Evolutionary conservation across 2,113 vertebrate genomes (phyloP).

Genomic region (Nothocercus julius): DNA sequence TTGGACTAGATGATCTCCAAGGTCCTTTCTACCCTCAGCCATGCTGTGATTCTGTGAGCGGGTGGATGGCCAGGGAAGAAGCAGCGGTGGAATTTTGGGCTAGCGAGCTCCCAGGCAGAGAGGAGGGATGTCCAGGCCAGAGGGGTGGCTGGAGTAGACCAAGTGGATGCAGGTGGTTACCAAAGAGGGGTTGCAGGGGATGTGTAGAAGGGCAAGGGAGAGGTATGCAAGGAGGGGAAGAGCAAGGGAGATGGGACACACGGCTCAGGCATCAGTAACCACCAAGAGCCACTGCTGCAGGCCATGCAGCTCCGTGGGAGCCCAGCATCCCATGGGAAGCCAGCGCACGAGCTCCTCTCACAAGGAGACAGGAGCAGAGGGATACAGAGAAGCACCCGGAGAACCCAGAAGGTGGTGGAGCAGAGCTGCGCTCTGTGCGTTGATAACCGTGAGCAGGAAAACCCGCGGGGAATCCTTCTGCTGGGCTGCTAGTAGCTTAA

Average conservation of each 20-base stretch:
- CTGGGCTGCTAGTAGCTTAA: neutral
- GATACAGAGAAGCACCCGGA: neutral
- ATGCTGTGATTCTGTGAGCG: neutral
- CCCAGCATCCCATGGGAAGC: too few species aligned
- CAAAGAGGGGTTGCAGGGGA: too few species aligned
- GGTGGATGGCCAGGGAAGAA: neutral
- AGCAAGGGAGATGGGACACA: too few species aligned
- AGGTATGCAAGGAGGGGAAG: neutral
- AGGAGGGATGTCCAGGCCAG: too few species aligned
- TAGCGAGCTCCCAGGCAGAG: neutral
- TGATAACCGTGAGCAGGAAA: neutral
- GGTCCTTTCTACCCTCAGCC: too few species aligned
- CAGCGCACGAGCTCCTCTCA: too few species aligned
- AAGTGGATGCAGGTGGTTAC: neutral
- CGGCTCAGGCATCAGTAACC: too few species aligned
- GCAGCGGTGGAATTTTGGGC: neutral
- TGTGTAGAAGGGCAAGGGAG: neutral
- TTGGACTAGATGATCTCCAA: too few species aligned
- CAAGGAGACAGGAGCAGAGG: neutral
- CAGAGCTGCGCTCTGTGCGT: neutral
- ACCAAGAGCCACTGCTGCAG: too few species aligned
- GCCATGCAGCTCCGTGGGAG: too few species aligned
- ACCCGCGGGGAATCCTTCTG: neutral
- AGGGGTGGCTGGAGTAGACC: neutral
- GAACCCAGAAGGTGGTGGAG: neutral